Evolutionary conservation across 1,140 invertebrate species (phyloP).

Genomic region (Leptonema lineaticorne): DNA sequence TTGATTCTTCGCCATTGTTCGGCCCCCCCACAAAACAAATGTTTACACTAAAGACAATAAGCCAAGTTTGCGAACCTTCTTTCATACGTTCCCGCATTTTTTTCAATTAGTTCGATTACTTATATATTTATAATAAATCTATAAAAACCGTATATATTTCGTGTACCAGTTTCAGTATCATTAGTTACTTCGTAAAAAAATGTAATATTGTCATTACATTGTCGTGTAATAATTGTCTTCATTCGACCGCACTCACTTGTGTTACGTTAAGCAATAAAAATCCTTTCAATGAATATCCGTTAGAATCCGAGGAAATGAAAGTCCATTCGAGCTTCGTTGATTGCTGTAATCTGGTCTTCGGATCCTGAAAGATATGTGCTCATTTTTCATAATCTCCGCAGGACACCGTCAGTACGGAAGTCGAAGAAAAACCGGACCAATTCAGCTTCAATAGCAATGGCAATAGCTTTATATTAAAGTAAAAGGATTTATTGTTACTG

Average conservation of each 20-base stretch:
- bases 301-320: constrained; percentile 12
- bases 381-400: constrained; percentile 32
- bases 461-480: constrained; percentile 59
- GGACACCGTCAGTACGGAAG: constrained; percentile 27
- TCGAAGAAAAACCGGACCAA: constrained; percentile 27
- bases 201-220: no score
- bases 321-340: constrained; percentile 10
- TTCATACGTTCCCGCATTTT: not conserved
- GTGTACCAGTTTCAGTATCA: not conserved
- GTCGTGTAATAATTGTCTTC: constrained; percentile 15
- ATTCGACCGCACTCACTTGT: not conserved
- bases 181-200: not conserved
- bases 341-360: constrained; percentile 28
- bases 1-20: constrained; percentile 30
- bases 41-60: constrained; percentile 17
- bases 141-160: no score
- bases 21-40: constrained; percentile 25
- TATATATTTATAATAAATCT: no score
- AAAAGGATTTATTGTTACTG: constrained; percentile 48
- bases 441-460: constrained; percentile 47
- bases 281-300: constrained; percentile 19
- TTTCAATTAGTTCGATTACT: not conserved
- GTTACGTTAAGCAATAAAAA: constrained; percentile 9
- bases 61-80: no score
- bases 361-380: constrained; percentile 14